Conservation (phyloP, 2,113 vertebrate species). For the Entelurus aequoreus region DNA sequence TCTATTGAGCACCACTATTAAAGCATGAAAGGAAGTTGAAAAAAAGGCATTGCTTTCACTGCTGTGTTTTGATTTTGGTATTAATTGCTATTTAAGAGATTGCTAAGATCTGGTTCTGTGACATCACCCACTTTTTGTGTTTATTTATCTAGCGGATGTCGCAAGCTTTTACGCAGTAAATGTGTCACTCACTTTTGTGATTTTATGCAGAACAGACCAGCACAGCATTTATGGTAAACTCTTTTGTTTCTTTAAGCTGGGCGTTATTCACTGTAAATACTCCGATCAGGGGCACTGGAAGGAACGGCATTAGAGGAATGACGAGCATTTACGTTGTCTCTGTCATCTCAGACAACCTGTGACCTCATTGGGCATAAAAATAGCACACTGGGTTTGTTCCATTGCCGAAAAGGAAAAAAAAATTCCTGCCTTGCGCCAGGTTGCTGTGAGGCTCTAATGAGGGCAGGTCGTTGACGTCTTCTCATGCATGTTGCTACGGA, state of each 20-base stretch:
- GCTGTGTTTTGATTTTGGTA: conserved; percentile 13
- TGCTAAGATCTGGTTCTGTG: not conserved
- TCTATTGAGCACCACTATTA: not conserved
- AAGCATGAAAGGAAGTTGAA: conserved; percentile 7
- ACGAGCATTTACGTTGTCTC: conserved; percentile 32
- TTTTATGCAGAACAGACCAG: conserved; percentile 6
- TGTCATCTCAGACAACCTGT: conserved; percentile 28
- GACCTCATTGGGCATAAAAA: conserved; percentile 60
- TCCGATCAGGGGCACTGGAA: conserved; percentile 11
- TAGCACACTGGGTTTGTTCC: conserved; percentile 50
- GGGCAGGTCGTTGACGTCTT: conserved; percentile 59
- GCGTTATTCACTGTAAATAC: not conserved
- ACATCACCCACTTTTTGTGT: conserved; percentile 9
- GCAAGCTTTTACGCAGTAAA: conserved; percentile 18
- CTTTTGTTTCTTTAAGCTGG: conserved; percentile 12
- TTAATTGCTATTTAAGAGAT: not conserved
- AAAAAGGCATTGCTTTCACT: not conserved
- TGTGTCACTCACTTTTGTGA: conserved; percentile 20
- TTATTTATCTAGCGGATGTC: conserved; percentile 34
- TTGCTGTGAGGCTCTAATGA: conserved; percentile 58
- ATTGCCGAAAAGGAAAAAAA: conserved; percentile 54
- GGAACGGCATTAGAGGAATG: conserved; percentile 9
- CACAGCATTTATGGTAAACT: not conserved
- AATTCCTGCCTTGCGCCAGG: conserved; percentile 51
- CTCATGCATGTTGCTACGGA: conserved; percentile 28